These are phyloP conservation scores for Eilema griseolum DNA, from an alignment of 2,888 invertebrate species.

Conservation along the genomic window DNA sequence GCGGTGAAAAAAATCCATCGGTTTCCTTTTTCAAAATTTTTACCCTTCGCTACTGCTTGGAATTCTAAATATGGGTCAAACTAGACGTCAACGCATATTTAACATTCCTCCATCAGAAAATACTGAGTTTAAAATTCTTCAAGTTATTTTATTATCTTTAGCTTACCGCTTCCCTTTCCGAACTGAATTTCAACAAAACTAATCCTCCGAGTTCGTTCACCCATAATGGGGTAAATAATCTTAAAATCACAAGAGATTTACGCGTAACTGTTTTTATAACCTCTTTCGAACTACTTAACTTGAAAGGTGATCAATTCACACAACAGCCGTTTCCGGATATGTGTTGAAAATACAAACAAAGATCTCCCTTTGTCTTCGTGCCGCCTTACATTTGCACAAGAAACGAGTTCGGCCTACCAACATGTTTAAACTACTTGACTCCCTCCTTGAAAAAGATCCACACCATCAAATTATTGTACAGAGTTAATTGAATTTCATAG, in stretches of 20 bases:
- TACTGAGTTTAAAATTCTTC: background rate
- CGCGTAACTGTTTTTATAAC: slow-evolving; percentile 10
- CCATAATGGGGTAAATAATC: background rate
- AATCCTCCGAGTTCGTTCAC: slow-evolving; percentile 3
- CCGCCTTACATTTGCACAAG: slow-evolving; percentile 48
- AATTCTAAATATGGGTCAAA: background rate
- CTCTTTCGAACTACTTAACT: slow-evolving; percentile 22
- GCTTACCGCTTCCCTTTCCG: background rate
- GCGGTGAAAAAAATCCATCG: no score
- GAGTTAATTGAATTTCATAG: background rate
- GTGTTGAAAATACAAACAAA: slow-evolving; percentile 36
- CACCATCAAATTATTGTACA: background rate
- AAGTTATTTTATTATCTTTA: background rate
- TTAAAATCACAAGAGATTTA: slow-evolving; percentile 1
- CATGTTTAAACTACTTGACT: slow-evolving; percentile 32
- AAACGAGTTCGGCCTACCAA: slow-evolving; percentile 36
- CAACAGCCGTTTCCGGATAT: slow-evolving; percentile 38
- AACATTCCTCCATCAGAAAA: background rate
- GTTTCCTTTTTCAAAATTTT: no score
- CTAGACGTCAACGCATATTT: background rate
- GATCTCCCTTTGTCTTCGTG: slow-evolving; percentile 45
- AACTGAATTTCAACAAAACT: background rate
- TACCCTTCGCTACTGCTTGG: no score
- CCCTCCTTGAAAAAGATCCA: slow-evolving; percentile 27
- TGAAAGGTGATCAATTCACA: slow-evolving; percentile 23